phyloP scores from a whole-genome alignment of 2,888 invertebrate species.

The Agrilus mali region DNA sequence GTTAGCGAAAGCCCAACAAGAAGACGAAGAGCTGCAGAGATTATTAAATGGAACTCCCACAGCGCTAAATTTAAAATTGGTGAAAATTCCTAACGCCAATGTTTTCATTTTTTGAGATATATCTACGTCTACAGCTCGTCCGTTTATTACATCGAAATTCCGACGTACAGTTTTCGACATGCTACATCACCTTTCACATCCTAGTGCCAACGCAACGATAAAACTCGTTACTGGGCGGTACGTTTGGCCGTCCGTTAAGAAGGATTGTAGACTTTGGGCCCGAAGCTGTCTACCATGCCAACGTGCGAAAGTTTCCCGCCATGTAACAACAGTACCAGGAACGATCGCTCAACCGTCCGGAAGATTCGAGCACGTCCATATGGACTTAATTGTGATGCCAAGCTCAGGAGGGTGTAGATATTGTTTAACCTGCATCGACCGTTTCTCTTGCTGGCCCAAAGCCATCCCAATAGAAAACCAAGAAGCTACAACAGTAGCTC shows the following conservation, averaged over 20 bases:
- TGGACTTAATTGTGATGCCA: constrained; percentile 10
- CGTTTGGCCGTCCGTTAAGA: constrained; percentile 1
- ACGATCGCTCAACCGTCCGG: not conserved
- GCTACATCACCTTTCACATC: constrained; percentile 1
- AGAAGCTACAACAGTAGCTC: constrained; percentile 10
- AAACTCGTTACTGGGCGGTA: not conserved
- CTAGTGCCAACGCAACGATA: not conserved
- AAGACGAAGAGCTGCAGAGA: too few relatives aligned
- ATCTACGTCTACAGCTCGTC: not conserved
- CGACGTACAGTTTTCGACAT: not conserved
- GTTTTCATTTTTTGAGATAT: constrained; percentile 1
- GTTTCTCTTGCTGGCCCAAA: constrained; percentile 10
- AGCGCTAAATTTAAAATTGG: not conserved
- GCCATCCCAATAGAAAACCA: constrained; percentile 8
- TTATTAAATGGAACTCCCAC: too few relatives aligned
- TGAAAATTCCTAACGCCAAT: not conserved
- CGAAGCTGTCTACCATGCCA: constrained; percentile 2
- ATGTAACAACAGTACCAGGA: not conserved
- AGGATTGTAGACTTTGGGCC: not conserved
- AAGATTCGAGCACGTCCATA: constrained; percentile 7
- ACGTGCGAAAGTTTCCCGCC: not conserved
- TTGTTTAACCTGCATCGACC: constrained; percentile 2
- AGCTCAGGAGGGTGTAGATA: not conserved
- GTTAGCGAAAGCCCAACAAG: too few relatives aligned
- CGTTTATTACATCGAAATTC: not conserved